Evolutionary conservation across 2,113 vertebrate species (phyloP), one percentile per base, ranked within the genome.

Genomic region (Nematolebias whitei): DNA sequence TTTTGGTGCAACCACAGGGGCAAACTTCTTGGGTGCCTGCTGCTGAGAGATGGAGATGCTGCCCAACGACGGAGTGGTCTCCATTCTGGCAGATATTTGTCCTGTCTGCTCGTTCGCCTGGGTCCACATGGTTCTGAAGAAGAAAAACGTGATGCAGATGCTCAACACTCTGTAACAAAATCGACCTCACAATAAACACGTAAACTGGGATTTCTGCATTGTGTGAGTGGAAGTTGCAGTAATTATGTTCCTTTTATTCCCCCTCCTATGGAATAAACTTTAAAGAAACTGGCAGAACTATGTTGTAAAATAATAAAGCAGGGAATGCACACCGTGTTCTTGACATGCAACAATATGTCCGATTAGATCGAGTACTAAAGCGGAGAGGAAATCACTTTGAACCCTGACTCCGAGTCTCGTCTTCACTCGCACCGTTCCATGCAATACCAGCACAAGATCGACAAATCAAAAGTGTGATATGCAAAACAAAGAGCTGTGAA

Each of bases 21-120:
- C 96, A 87, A 96, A 99, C 68, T 99, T 99, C 92, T 97, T 98
- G 39, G 96, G 97, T 0, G 90, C 67, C 84, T 99, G 96, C 56
- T 98, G 96, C 74, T 96, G 96, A 18, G 96, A 98, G 59, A 98
- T 85, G 0, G 96, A 99, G 87, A 98, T 96, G 86, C 96, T 95
- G 2, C 96, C 96, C 83, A 98, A 90, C 60, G 94, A 91, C n/a
- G 95, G 95, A 0, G 95, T 98, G 24, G 96, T 98, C 92, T 99
- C 97, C 96, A 98, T 96, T 68, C 97, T 93, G 4, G 95, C 96
- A n/a, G 94, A 78, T 74, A 98, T 93, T 1, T 98, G 96, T 51
- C 95, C 95, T 2, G 91, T 76, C 51, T 95, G 90, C 45, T 95
- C 93, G 40, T 92, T 94, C 16, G 91, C 92, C 13, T 90, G 92